Conservation (phyloP, 1,140 invertebrate species). For the Drosophila biarmipes region DNA sequence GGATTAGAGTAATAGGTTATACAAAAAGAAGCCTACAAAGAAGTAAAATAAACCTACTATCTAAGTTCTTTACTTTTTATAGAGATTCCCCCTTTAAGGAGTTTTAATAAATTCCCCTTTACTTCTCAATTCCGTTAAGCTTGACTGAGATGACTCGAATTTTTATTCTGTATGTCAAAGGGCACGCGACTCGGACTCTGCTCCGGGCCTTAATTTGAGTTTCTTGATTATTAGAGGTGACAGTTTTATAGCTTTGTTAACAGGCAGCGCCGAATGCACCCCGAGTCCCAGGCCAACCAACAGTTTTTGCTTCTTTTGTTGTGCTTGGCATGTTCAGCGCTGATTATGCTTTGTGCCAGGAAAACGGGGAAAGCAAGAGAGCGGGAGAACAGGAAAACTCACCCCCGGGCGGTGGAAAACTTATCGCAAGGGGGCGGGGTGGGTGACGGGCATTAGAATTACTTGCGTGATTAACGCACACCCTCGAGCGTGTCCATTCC, state of each 20-base stretch:
- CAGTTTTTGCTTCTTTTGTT: conserved; percentile 58
- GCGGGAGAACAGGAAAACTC: conserved; percentile 44
- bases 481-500: conserved; percentile 59
- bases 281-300: conserved; percentile 2
- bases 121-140: conserved; percentile 1
- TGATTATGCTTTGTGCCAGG: conserved; percentile 75
- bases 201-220: conserved; percentile 33
- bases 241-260: conserved; percentile 82
- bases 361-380: background rate
- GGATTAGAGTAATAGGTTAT: background rate
- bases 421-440: conserved; percentile 54
- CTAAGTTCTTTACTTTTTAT: background rate
- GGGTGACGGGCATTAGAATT: conserved; percentile 74
- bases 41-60: fast-evolving
- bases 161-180: conserved; percentile 29
- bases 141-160: conserved; percentile 25
- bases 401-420: conserved; percentile 55
- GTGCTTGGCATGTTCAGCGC: conserved; percentile 78
- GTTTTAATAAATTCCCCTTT: conserved; percentile 13
- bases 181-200: conserved; percentile 48
- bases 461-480: conserved; percentile 82
- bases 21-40: background rate
- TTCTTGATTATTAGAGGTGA: conserved; percentile 64
- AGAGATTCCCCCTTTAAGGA: background rate
- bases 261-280: conserved; percentile 36